Evolutionary conservation across 2,797 vertebrate species (phyloP).

Genomic region (Sarcoramphus papa): DNA sequence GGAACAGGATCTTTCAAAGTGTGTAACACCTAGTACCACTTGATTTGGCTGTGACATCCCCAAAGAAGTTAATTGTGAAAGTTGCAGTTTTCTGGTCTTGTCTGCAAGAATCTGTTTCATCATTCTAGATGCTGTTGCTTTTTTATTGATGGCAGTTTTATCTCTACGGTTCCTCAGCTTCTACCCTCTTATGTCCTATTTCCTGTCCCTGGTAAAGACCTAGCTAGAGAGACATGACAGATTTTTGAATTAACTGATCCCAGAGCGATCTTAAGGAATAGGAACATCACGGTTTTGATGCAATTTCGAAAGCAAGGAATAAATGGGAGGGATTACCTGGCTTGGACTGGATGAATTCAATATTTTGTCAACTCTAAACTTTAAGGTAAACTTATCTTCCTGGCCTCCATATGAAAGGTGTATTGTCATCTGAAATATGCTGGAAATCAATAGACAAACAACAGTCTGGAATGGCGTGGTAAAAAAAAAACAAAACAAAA

Average conservation of each 20-base stretch:
- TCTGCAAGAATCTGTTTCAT: background rate
- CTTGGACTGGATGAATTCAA: background rate
- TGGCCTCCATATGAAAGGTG: background rate
- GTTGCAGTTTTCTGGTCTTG: background rate
- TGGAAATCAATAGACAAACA: background rate
- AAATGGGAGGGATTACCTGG: background rate
- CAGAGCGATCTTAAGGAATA: background rate
- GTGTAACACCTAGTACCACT: rapidly evolving
- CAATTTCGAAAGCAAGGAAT: background rate
- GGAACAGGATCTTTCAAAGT: background rate
- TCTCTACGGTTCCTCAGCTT: background rate
- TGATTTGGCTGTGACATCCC: background rate
- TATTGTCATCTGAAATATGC: background rate
- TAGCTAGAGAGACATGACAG: background rate
- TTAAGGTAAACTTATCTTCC: background rate
- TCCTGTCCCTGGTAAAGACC: background rate
- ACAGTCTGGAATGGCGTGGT: background rate
- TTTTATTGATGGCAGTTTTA: background rate
- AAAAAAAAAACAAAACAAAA: background rate
- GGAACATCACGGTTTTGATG: background rate
- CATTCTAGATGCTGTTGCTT: background rate
- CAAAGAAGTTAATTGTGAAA: background rate
- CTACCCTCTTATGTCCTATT: background rate
- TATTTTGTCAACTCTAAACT: background rate
- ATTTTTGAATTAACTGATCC: background rate